Base-by-base conservation (phyloP, 2,113 vertebrate genomes). In the Oreochromis spilurus region DNA sequence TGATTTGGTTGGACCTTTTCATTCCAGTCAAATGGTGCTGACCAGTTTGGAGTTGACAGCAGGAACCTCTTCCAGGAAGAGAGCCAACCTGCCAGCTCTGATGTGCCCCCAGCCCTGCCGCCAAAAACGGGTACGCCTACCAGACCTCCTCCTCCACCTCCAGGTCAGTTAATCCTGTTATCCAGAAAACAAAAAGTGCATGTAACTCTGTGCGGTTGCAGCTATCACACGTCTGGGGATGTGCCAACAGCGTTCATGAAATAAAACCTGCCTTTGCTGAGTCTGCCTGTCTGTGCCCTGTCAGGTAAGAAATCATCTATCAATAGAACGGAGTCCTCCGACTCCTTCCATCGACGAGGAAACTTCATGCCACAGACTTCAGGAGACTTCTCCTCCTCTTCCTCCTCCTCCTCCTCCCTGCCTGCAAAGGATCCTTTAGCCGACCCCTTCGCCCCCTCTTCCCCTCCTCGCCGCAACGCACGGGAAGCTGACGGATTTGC, bases 81-180 rank as follows among this genome's bases (percentile, higher is more conserved):
- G 80, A 87, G 91, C 16, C 92, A 94, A 89, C 95, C 96, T 89
- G 94, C 84, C 82, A 95, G 81, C 91, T 93, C 97, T 29, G 98
- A 98, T n/a, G 88, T 97, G 50, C 98, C 99, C 89, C 99, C 99
- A 67, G 98, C 98, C 38, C 94, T 99, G 93, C 98, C 99, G 13
- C 99, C 99, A 17, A 99, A 99, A 95, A 98, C 96, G 4, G 98
- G 98, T 92, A 99, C 98, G 9, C 98, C 99, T 82, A 98, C 99
- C 11, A 96, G 99, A 93, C 98, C 98, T 9, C 98, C 98, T 52
- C 99, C 98, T 13, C 98, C 97, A 48, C 98, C 98, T 55, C 98
- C 98, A 95, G 98, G 98, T 99, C 95, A 95, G 97, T 54, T 29
- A 0, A 60, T 58, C 17, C 24, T 19, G 9, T 16, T 21, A 12